Evolutionary conservation across 1,140 invertebrate species (phyloP).

Genomic region (Aphelinus certus): DNA sequence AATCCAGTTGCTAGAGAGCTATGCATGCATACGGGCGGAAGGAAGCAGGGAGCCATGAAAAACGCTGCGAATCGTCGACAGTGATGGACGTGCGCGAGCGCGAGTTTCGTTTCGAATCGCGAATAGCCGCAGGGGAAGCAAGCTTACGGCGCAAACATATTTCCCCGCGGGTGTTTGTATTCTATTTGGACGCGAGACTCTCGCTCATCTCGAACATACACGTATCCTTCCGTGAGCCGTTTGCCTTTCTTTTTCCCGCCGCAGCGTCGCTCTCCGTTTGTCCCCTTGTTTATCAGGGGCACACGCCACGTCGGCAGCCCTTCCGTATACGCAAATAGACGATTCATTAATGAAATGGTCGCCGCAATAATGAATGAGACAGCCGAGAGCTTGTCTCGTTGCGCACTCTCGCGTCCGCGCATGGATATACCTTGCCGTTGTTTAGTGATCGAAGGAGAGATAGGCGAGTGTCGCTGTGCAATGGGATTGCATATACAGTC

Average conservation of each 20-base stretch:
- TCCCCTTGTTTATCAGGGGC: too few species aligned
- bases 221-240: constrained; percentile 20
- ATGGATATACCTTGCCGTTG: too few species aligned
- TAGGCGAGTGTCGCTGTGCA: too few species aligned
- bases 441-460: too few species aligned
- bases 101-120: background rate
- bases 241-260: constrained; percentile 12
- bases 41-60: constrained; percentile 3
- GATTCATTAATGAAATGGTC: too few species aligned
- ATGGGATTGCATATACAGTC: too few species aligned
- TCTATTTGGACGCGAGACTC: constrained; percentile 51
- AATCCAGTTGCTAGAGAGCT: background rate
- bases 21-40: background rate
- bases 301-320: too few species aligned
- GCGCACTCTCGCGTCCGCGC: too few species aligned
- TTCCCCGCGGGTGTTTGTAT: constrained; percentile 54
- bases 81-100: background rate
- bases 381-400: too few species aligned
- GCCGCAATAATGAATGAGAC: too few species aligned
- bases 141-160: constrained; percentile 53
- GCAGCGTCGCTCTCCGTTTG: background rate
- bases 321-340: too few species aligned
- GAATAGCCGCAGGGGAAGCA: background rate
- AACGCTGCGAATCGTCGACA: background rate
- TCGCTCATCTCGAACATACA: background rate